Base-by-base conservation (phyloP, 2,113 vertebrate species). In the Melanostigma gelatinosum region DNA sequence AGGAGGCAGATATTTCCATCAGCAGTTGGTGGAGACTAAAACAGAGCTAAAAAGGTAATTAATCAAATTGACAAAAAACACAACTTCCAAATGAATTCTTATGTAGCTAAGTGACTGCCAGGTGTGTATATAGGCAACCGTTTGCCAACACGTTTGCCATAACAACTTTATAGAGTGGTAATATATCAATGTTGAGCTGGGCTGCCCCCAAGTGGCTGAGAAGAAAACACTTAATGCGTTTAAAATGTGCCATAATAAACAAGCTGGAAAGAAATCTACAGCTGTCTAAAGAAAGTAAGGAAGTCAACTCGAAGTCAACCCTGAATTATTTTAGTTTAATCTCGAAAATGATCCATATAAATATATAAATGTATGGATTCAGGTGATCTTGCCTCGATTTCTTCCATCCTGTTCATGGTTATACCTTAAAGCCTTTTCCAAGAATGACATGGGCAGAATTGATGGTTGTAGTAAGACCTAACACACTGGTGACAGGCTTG, bases 401-500 rank as follows among this genome's bases (percentile, higher is more conserved):
- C 18, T 10, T 55, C 44, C 13, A 8, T 60, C 3, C 38, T 3
- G 3, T 32, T 44, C 16, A 42, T 58, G 7, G 7, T 54, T 20
- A 29, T 54, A 8, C 52, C 22, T 3, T n/a, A 6, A 34, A 48
- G 46, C 46, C 46, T 48, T 48, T 32, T 48, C 15, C 3, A 3
- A 48, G 9, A 32, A 22, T 6, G 4, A 32, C 20, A 20, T 18
- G 8, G 15, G 4, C 42, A 22, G 34, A 42, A 38, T 12, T 16
- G 13, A 48, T 36, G 8, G 24, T 54, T 15, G 15, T 65, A 54
- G 3, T 62, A 10, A 60, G 70, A n/a, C 6, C 18, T 67, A 75
- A 78, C 76, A 27, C 52, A 27, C 9, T 73, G 48, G 50, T 75
- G 83, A 83, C 68, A 72, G 70, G 69, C 69, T 77, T 12, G 54